Percentiles rank a stretch among this genome's conserved stretches.
Conservation (phyloP, 2,888 invertebrate species). For the Eupithecia vulgata region DNA sequence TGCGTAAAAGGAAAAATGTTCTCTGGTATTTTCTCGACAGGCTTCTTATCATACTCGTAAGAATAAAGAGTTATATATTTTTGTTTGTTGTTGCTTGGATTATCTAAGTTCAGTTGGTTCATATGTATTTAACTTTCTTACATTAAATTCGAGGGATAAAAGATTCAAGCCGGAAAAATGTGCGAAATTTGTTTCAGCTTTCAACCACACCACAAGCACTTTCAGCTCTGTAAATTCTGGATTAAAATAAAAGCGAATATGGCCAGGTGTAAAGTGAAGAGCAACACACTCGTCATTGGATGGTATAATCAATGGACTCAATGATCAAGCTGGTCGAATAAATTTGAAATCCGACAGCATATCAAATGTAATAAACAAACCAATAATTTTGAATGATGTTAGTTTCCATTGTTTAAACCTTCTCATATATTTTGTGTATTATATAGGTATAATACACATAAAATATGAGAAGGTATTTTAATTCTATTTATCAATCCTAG, state of each 20-base stretch:
- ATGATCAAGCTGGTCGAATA: slow-evolving; percentile 50
- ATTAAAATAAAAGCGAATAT: slow-evolving; percentile 25
- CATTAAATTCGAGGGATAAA: not conserved
- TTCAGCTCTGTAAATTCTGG: slow-evolving; percentile 21
- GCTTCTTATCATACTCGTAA: too few species aligned
- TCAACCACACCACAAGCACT: slow-evolving; percentile 2
- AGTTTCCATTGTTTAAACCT: not conserved
- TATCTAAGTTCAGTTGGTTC: not conserved
- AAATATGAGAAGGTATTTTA: too few species aligned
- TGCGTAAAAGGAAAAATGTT: not conserved
- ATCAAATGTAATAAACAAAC: slow-evolving; percentile 18
- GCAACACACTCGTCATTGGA: slow-evolving; percentile 22
- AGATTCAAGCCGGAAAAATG: not conserved
- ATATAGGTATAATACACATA: too few species aligned
- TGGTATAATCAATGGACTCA: slow-evolving; percentile 38
- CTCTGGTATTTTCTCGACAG: not conserved
- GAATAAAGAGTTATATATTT: not conserved
- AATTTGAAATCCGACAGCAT: slow-evolving; percentile 38
- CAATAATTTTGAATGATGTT: slow-evolving; percentile 8
- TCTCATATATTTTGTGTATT: not conserved
- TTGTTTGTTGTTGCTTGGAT: not conserved
- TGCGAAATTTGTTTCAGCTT: not conserved
- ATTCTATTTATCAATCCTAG: too few species aligned
- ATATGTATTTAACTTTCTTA: not conserved
- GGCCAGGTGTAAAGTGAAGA: slow-evolving; percentile 29